Evolutionary conservation across 2,888 invertebrate species (phyloP).

Genomic region (Calliopum simillimum): DNA sequence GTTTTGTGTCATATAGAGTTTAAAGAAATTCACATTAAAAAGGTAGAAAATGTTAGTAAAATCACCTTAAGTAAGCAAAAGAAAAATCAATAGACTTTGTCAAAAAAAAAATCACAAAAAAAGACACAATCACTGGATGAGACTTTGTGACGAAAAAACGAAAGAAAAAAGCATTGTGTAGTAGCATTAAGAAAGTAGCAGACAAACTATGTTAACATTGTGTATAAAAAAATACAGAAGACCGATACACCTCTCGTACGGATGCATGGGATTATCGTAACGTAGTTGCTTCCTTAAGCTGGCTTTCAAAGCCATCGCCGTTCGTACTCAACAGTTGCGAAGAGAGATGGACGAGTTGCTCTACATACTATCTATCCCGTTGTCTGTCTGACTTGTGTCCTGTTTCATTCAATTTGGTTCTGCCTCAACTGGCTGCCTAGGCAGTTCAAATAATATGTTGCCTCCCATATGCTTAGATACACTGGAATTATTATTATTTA

Average conservation of each 20-base stretch:
- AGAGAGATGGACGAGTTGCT: too few species aligned
- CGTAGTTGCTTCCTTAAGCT: background rate
- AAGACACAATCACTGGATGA: background rate
- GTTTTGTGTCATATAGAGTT: background rate
- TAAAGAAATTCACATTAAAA: constrained; percentile 10
- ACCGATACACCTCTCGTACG: constrained; percentile 54
- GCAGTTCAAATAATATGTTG: background rate
- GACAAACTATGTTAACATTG: background rate
- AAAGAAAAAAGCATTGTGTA: background rate
- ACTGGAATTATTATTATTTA: background rate
- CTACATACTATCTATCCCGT: too few species aligned
- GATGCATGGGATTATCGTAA: constrained; percentile 53
- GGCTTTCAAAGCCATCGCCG: background rate
- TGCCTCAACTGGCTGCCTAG: too few species aligned
- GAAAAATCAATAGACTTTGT: constrained; percentile 10
- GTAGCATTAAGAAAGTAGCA: background rate
- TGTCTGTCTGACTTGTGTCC: too few species aligned
- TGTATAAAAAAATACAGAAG: background rate
- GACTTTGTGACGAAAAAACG: background rate
- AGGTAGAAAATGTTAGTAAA: background rate
- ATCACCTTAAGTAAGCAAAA: constrained; percentile 4
- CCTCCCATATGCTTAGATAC: background rate
- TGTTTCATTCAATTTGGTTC: too few species aligned
- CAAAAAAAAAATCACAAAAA: background rate
- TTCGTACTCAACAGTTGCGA: background rate